These are phyloP conservation scores for Cepaea hortensis DNA, from an alignment of 2,888 invertebrate species.

Conservation along the genomic window DNA sequence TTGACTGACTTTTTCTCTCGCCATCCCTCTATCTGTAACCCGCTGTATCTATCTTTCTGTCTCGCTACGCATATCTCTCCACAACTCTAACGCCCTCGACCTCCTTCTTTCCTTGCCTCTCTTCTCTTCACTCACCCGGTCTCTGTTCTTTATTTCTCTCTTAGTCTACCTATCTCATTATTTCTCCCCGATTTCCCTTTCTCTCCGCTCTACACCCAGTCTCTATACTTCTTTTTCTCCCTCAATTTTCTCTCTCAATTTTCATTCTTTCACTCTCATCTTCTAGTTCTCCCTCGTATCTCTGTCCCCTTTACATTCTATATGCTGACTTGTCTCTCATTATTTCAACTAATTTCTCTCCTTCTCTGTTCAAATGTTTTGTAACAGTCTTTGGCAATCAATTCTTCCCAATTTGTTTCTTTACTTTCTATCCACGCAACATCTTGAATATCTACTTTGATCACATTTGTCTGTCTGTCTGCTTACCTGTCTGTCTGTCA, in stretches of 20 bases:
- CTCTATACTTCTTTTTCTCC: neutral
- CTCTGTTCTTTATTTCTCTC: too few relatives aligned
- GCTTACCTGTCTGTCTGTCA: too few relatives aligned
- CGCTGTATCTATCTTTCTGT: too few relatives aligned
- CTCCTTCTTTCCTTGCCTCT: neutral
- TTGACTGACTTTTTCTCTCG: neutral
- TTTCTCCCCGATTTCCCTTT: conserved; percentile 13
- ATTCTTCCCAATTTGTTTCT: neutral
- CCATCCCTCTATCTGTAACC: neutral
- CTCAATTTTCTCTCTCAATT: neutral
- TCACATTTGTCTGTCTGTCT: too few relatives aligned
- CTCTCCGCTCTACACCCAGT: neutral
- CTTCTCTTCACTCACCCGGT: too few relatives aligned
- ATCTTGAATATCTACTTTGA: neutral
- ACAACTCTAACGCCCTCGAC: neutral
- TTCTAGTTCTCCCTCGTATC: too few relatives aligned
- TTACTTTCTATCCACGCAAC: neutral
- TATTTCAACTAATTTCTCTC: neutral
- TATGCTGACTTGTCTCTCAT: neutral
- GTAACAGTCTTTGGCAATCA: neutral
- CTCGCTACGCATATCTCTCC: too few relatives aligned
- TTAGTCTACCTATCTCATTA: too few relatives aligned
- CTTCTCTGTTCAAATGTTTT: neutral
- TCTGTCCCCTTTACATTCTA: neutral
- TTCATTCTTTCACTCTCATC: neutral